Base-by-base conservation (phyloP, 2,797 vertebrate genomes). In the Acestrorhynchus altus region DNA sequence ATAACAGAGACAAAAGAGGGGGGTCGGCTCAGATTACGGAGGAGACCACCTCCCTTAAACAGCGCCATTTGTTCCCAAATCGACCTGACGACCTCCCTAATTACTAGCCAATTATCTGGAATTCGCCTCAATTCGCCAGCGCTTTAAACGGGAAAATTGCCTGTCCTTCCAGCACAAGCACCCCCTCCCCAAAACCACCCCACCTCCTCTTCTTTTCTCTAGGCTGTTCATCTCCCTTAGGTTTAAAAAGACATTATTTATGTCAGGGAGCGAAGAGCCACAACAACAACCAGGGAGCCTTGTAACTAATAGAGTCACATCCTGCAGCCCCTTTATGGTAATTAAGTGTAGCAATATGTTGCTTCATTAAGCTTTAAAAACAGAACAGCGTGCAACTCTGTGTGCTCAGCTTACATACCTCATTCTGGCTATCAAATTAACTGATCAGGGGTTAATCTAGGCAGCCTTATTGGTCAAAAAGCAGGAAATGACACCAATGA, bases 91-190 rank as follows among this genome's bases (percentile, higher is more conserved):
- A 95, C 96, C 95, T 92, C 89, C 86, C 91, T 95, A 96, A 96
- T 94, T 94, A 94, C 94, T 85, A 93, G 90, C 93, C 95, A 96
- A 96, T 96, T 96, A 95, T 91, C 94, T 92, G 83, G 87, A 93
- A 94, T 93, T 92, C 90, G 86, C 89, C 89, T 60, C 51, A 85
- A 86, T 90, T 93, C 90, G 85, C 89, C 85, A n/a, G 46, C 76
- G 69, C 82, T 80, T 79, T 81, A 80, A 86, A 81, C 78, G 60
- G 76, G 76, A 84, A 86, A 86, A 86, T 86, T 86, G 78, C 78
- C 70, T 83, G 81, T 83, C 78, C 72, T 57, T 64, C 31, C 31
- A 35, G 31, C 31, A 2, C 31, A 2, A 6, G 2, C 31, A 35
- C 31, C 31, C 31, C 31, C 31, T 6, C 31, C 6, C 31, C 31